Base-by-base conservation (phyloP, 2,113 vertebrate species). In the Dicrurus megarhynchus region DNA sequence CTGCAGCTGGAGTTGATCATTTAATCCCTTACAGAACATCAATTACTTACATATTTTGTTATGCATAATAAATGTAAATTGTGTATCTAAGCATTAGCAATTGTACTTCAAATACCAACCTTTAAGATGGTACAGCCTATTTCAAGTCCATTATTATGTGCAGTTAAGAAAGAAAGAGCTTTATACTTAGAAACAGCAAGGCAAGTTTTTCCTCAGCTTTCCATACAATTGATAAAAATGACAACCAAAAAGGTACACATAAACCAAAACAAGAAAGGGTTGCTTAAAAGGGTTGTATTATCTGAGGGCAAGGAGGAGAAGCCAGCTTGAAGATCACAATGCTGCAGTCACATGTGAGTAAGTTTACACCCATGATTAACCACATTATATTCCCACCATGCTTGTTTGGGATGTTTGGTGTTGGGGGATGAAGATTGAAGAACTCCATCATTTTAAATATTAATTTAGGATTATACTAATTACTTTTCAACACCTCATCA, bases 41-140 rank as follows among this genome's bases (percentile, higher is more conserved):
- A 93, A 89, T 82, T 94, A 96, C 85, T 85, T 92, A 78, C 55
- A 19, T 84, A 81, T 59, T 97, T 96, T 95, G 93, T 93, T 95
- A 90, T 56, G 57, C n/a, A 71, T 92, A 87, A 92, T 95, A 95
- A 89, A 84, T 60, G 32, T 56, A 92, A 96, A 89, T 96, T 74
- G 87, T 46, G 11, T 78, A 88, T 75, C 76, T 93, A 68, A 95
- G 85, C 64, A 68, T 83, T 90, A 90, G 63, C 73, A 96, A 84
- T 93, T 90, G 92, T 42, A 89, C 79, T 96, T 89, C 76, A 93
- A 93, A 92, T 46, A 69, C 32, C 90, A 96, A 94, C 77, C 92
- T 90, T 89, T 92, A 93, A 84, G 90, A 92, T 64, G 41, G 39
- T 26, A 68, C 71, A 82, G 37, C 55, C 71, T 63, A 42, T 75